A percentile compares a stretch with the other conserved stretches of the same genome.
phyloP scores from a whole-genome alignment of 2,113 vertebrate species.

The Potamarius usumacintae region DNA sequence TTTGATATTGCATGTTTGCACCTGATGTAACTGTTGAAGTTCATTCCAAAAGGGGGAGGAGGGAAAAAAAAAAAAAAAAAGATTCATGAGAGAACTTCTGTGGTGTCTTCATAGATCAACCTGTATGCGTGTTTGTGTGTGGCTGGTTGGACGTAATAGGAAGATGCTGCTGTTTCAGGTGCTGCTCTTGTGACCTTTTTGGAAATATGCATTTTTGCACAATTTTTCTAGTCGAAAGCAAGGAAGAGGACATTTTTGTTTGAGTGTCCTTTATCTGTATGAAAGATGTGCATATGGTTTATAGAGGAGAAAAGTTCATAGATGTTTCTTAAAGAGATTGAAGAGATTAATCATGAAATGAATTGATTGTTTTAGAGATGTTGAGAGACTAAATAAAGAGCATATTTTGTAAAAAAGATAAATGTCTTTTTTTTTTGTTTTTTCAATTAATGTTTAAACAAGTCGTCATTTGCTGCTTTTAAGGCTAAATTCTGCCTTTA shows the following conservation, averaged over 20 bases:
- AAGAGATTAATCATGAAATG: constrained; percentile 32
- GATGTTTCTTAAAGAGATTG: constrained; percentile 42
- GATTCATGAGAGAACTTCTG: background rate
- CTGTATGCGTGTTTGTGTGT: background rate
- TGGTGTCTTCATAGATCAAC: constrained; percentile 4
- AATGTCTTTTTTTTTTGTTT: background rate
- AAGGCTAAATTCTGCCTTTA: background rate
- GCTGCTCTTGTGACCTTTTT: constrained; percentile 39
- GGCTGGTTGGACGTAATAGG: constrained; percentile 13
- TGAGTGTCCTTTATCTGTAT: background rate
- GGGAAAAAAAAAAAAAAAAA: background rate
- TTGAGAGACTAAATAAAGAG: constrained; percentile 72
- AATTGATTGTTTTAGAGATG: constrained; percentile 65
- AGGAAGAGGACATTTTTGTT: background rate
- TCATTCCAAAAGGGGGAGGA: constrained; percentile 24
- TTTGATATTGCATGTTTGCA: constrained; percentile 41
- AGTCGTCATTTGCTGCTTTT: background rate
- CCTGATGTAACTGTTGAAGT: constrained; percentile 35
- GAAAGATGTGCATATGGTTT: constrained; percentile 33
- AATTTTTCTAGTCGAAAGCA: constrained; percentile 12
- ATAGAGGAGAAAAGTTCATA: constrained; percentile 31
- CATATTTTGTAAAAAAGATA: constrained; percentile 68
- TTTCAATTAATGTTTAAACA: background rate
- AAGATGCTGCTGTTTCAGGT: constrained; percentile 24
- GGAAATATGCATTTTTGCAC: constrained; percentile 37